Percentiles rank a stretch among this genome's conserved stretches.
phyloP scores from a whole-genome alignment of 2,888 invertebrate species.

The Margaritifera margaritifera region DNA sequence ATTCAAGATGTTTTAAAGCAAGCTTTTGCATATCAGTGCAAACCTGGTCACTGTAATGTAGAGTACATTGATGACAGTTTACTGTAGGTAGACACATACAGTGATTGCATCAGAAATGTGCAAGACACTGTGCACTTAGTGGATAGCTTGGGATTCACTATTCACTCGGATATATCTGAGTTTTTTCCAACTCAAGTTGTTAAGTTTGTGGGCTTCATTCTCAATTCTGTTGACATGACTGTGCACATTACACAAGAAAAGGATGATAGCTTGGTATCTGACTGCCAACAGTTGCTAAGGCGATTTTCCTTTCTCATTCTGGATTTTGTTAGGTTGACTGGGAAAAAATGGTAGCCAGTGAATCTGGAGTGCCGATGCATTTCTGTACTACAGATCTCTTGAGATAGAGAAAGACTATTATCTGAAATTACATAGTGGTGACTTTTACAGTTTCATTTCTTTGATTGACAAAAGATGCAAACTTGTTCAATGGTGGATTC shows the following conservation, averaged over 20 bases:
- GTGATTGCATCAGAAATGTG: conserved; percentile 7
- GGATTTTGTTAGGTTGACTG: not conserved
- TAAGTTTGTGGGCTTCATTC: conserved; percentile 18
- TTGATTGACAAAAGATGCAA: too few species aligned
- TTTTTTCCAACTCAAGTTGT: conserved; percentile 16
- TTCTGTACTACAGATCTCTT: conserved; percentile 3
- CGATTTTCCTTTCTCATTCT: not conserved
- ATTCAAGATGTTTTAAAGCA: conserved; percentile 23
- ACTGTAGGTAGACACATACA: conserved; percentile 4
- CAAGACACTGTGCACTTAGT: conserved; percentile 5
- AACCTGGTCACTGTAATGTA: conserved; percentile 10
- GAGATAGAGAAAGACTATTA: too few species aligned
- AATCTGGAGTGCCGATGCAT: conserved; percentile 2
- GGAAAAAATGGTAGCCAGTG: conserved; percentile 7
- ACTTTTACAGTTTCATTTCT: too few species aligned
- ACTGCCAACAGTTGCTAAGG: not conserved
- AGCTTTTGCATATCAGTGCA: conserved; percentile 14
- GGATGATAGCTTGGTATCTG: not conserved
- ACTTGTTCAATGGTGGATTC: too few species aligned
- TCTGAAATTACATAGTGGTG: too few species aligned
- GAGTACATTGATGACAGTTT: conserved; percentile 32
- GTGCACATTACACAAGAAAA: conserved; percentile 13
- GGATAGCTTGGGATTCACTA: conserved; percentile 19
- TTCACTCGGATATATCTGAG: conserved; percentile 26
- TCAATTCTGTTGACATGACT: conserved; percentile 26